Base-by-base conservation (phyloP, 2,888 invertebrate genomes). In the Drosophila quinaria region DNA sequence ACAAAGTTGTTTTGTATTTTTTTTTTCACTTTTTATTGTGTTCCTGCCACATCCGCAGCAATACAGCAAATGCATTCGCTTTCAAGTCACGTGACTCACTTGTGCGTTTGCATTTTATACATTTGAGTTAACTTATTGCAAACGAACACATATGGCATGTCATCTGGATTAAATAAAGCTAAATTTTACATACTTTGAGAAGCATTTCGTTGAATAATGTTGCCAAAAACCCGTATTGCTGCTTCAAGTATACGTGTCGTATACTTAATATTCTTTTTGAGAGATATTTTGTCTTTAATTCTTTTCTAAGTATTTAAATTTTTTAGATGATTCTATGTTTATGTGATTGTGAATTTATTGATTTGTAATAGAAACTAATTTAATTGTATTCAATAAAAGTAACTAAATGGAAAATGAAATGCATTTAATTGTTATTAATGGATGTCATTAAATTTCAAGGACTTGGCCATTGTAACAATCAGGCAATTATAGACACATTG, bases 71-170 rank as follows among this genome's bases (percentile, higher is more conserved):
- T 69, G 62, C 61, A 80, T 80, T 74, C 29, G 71, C 46, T 80
- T 74, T 58, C 85, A 81, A 64, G 85, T 89, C 87, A 84, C 84
- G 89, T 80, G 64, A 62, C 39, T 49, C 37, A 39, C 51, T 69
- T 61, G 58, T 66, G 60, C 52, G 56, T 54, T 86, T 69, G 49
- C 70, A 76, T 73, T 67, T 58, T 56, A 31, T 60, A 58, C 61
- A 73, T 59, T 77, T 46, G 29, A 67, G 64, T 67, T 77, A 61
- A 74, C 71, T 72, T 67, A 67, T 70, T 61, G 65, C 77, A 69
- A 46, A 22, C 31, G 29, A 58, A 15, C 35, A 58, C 15, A 58
- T 33, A 54, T 50, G 55, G 42, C 55, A 71, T 67, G 67, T 49
- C 37, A 69, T 47, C 22, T 33, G 22, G 22, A 56, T 60, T 35